Conservation (phyloP, 2,888 invertebrate species). For the Polia nebulosa region DNA sequence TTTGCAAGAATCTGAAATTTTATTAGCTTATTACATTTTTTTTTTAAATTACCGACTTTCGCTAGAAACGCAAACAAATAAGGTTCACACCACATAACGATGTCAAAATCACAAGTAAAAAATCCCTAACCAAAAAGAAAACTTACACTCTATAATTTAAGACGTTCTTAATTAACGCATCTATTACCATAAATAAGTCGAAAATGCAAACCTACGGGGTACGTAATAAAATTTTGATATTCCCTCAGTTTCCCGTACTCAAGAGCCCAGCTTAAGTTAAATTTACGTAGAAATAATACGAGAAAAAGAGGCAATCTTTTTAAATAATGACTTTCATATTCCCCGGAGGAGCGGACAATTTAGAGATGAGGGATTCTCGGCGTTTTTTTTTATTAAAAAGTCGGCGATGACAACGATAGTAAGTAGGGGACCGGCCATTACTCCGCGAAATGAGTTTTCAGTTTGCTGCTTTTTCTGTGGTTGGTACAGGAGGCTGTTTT, state of each 20-base stretch:
- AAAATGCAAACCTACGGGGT: conserved; percentile 71
- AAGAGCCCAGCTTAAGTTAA: conserved; percentile 83
- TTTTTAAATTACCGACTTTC: too few relatives aligned
- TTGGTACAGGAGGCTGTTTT: conserved; percentile 46
- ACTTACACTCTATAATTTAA: conserved; percentile 61
- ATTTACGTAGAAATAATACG: conserved; percentile 90
- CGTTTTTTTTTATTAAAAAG: conserved; percentile 87
- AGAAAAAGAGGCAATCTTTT: conserved; percentile 85
- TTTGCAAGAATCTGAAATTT: too few relatives aligned
- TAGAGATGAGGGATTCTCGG: conserved; percentile 85
- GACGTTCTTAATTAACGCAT: conserved; percentile 67
- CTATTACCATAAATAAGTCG: conserved; percentile 77
- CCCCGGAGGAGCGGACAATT: conserved; percentile 87
- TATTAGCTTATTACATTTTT: too few relatives aligned
- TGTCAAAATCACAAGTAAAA: background rate
- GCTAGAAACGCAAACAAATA: too few relatives aligned
- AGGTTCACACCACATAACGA: background rate
- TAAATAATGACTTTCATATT: conserved; percentile 91
- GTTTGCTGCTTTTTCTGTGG: conserved; percentile 77
- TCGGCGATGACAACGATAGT: conserved; percentile 77
- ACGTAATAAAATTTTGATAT: conserved; percentile 84
- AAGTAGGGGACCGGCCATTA: conserved; percentile 83
- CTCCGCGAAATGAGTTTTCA: conserved; percentile 89
- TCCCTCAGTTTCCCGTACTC: conserved; percentile 65
- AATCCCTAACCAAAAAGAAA: conserved; percentile 40